Percentiles rank a stretch among this genome's conserved stretches.
Evolutionary conservation across 2,888 invertebrate genomes (phyloP).

Genomic region (Panopea generosa): DNA sequence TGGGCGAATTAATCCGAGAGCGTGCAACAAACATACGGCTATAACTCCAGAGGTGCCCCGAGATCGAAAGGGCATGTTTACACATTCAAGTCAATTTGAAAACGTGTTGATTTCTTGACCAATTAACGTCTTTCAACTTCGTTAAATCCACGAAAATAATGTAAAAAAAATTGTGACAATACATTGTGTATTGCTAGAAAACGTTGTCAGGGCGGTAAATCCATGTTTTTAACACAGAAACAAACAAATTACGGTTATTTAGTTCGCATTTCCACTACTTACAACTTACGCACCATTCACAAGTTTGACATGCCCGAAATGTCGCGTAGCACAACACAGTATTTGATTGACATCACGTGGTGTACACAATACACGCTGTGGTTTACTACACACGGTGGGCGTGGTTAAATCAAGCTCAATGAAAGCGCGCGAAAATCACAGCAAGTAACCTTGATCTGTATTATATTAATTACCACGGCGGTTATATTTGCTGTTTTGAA

Average conservation of each 20-base stretch:
- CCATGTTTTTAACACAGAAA: constrained; percentile 25
- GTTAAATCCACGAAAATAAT: constrained; percentile 43
- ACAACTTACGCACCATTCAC: constrained; percentile 20
- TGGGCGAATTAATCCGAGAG: no score
- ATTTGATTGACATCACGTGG: constrained; percentile 54
- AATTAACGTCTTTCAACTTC: constrained; percentile 34
- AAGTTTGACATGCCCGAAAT: constrained; percentile 63
- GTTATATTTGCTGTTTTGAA: no score
- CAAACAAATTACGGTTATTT: constrained; percentile 11
- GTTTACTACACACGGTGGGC: constrained; percentile 45
- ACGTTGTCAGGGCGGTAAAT: constrained; percentile 24
- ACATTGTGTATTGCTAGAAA: constrained; percentile 42
- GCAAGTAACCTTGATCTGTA: not conserved
- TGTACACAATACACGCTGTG: constrained; percentile 53
- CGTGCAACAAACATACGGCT: no score
- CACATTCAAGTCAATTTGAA: constrained; percentile 40
- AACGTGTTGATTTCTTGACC: constrained; percentile 24
- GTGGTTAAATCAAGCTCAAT: constrained; percentile 42
- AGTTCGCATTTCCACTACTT: not conserved
- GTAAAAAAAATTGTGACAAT: constrained; percentile 22
- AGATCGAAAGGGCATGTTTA: constrained; percentile 67
- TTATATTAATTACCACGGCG: no score
- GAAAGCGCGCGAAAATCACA: constrained; percentile 34
- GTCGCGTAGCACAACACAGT: constrained; percentile 47
- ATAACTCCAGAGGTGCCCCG: constrained; percentile 29